Evolutionary conservation across 2,888 invertebrate species (phyloP).

Genomic region (Piscicola geometra): DNA sequence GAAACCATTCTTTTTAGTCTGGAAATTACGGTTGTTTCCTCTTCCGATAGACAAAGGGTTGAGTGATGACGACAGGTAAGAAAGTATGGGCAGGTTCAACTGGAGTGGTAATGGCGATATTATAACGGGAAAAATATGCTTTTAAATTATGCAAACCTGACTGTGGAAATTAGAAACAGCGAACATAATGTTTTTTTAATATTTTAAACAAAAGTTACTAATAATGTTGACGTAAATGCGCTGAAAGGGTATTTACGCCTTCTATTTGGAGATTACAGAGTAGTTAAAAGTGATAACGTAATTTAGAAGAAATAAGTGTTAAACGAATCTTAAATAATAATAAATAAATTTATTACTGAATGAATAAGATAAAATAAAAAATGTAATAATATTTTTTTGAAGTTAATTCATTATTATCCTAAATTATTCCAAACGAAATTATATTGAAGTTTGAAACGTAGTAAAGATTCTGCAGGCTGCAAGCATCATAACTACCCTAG

Average conservation of each 20-base stretch:
- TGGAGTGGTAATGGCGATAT: constrained; percentile 1
- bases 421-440: neutral
- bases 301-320: too few relatives aligned
- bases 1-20: neutral
- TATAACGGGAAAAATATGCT: neutral
- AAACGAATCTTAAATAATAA: neutral
- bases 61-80: constrained; percentile 10
- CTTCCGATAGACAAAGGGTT: constrained; percentile 6
- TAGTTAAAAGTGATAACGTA: neutral
- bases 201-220: neutral
- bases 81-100: neutral
- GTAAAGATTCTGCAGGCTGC: constrained; percentile 6
- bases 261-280: neutral
- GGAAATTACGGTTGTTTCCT: neutral
- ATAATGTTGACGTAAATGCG: neutral
- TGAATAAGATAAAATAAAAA: neutral
- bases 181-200: neutral
- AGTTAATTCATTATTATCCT: neutral
- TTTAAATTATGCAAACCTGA: neutral
- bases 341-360: neutral
- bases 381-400: neutral
- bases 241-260: neutral
- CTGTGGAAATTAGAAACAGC: neutral
- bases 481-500: neutral
- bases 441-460: neutral